phyloP scores from a whole-genome alignment of 2,797 vertebrate genomes.

The Tangara arthus region DNA sequence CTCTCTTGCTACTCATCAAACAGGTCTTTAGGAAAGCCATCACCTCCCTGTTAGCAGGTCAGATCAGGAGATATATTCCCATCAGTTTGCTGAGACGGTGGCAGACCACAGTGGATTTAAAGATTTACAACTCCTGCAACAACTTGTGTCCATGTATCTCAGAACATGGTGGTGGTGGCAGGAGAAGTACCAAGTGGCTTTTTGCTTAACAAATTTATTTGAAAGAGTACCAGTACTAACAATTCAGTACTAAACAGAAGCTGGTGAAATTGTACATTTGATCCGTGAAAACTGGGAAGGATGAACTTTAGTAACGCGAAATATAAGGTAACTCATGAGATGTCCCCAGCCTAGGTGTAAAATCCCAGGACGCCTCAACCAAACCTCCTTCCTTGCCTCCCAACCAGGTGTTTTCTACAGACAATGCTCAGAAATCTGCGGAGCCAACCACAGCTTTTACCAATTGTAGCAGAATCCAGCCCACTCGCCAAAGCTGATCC shows the following conservation, averaged over 20 bases:
- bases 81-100: background rate
- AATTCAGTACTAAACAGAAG: background rate
- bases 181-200: background rate
- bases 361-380: too few species aligned
- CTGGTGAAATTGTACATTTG: background rate
- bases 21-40: background rate
- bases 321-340: background rate
- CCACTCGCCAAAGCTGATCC: too few species aligned
- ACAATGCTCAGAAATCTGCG: too few species aligned
- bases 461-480: too few species aligned
- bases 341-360: too few species aligned
- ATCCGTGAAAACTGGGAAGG: background rate
- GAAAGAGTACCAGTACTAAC: background rate
- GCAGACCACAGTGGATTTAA: background rate
- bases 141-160: rapidly evolving
- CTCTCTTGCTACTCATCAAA: background rate
- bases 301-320: background rate
- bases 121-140: background rate
- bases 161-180: background rate
- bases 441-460: too few species aligned
- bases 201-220: background rate
- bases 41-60: background rate
- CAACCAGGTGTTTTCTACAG: too few species aligned
- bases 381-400: too few species aligned
- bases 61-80: background rate